Base-by-base conservation (phyloP, 2,113 vertebrate species). In the Alectura lathami region DNA sequence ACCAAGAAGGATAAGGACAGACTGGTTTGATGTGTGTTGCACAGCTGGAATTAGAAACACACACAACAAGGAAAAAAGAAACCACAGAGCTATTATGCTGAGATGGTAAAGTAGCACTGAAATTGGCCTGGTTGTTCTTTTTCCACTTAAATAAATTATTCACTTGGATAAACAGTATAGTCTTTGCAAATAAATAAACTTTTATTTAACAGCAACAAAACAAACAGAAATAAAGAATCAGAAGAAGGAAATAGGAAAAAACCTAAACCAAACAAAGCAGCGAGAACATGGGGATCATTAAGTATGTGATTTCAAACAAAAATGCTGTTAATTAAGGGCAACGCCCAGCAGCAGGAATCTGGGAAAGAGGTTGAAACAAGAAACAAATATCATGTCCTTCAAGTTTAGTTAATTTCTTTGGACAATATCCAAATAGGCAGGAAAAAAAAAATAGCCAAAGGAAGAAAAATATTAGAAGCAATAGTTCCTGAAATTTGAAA, bases 291-390 rank as follows among this genome's bases (percentile, higher is more conserved):
- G 76, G 79, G 72, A 96, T 96, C 91, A 94, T 97, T 97, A 95
- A 94, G 81, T 92, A 86, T 43, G 78, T 62, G 45, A 96, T 91
- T 97, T 97, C 90, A 95, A 96, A 96, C 73, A 79, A 95, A 96
- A 97, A 93, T 97, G 86, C 89, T 94, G 89, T 95, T 97, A 97
- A 97, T 98, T 97, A 96, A 94, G 94, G 96, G 90, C 76, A 96
- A 96, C 79, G 34, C 70, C 93, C 96, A 89, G 91, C 77, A 95
- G 84, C 68, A 90, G 80, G 89, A 97, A 96, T 96, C 91, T 95
- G 92, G 92, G 89, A 95, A 97, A 94, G 89, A 93, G 62, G 50
- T 90, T 96, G 91, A 91, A 93, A 81, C 76, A 95, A 97, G 94
- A 96, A 96, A 96, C 38, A 96, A 94, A 79, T 96, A 94, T 77